Base-by-base conservation (phyloP, 2,113 vertebrate species). In the Stigmatopora argus region DNA sequence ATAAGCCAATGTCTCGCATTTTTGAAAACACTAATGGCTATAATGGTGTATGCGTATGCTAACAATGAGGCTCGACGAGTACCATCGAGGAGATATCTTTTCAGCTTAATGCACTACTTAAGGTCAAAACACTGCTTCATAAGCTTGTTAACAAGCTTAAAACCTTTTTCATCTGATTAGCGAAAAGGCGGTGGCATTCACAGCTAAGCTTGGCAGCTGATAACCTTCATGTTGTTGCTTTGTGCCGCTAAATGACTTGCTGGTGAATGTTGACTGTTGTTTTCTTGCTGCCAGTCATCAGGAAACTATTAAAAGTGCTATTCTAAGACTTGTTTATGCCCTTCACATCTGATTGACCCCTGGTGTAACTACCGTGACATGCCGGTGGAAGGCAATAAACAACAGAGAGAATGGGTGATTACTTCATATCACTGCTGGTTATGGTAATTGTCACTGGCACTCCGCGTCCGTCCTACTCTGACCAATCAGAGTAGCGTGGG, bases 311-410 rank as follows among this genome's bases (percentile, higher is more conserved):
- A 73, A 81, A 84, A 82, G 34, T 58, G 15, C 49, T 77, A 76
- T 74, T 81, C 57, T 58, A 69, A 56, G 45, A 76, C 78, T 72
- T 87, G 64, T 84, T 83, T 79, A 83, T 80, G 78, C 71, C 81
- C 72, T 84, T 83, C 73, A 89, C 84, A 89, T 88, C 85, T 89
- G 90, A 90, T 89, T 89, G 84, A 85, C 74, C 80, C 71, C 76
- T 64, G 65, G 82, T 76, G 78, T 72, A 82, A 87, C 77, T 87
- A 83, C 84, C 83, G 55, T 59, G 66, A 72, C 73, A 74, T 86
- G 83, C 78, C 79, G 85, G 85, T 83, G 89, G 86, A 83, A 78
- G 80, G 75, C 72, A 71, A 81, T 81, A 81, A 85, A 89, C 79
- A 84, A 85, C 80, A 72, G 69, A 78, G 65, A 65, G 78, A 84